These are phyloP conservation scores for Natator depressus DNA, from an alignment of 2,113 vertebrate genomes.

Conservation along the genomic window DNA sequence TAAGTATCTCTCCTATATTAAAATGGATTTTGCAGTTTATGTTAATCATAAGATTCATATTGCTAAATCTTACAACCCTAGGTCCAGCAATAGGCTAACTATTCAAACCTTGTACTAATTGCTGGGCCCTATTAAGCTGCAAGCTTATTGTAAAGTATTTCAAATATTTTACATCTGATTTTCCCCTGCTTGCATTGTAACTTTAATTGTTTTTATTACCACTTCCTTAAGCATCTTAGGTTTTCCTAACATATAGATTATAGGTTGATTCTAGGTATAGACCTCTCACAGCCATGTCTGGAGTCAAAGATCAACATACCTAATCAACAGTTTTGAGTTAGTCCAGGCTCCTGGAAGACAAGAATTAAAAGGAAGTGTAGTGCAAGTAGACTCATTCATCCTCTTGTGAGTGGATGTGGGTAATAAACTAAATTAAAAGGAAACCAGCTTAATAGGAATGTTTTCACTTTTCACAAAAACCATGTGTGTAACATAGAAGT, in stretches of 20 bases:
- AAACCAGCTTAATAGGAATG: background rate
- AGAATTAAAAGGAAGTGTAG: too few species aligned
- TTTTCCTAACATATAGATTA: too few species aligned
- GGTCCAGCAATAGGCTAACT: background rate
- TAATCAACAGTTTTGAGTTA: too few species aligned
- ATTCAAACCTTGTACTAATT: background rate
- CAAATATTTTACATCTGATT: background rate
- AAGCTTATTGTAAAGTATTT: background rate
- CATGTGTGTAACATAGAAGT: background rate
- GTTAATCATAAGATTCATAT: background rate
- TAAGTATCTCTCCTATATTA: slow-evolving; percentile 59
- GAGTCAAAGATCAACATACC: too few species aligned
- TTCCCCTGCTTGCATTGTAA: background rate
- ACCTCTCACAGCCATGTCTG: too few species aligned
- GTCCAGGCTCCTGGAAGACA: too few species aligned
- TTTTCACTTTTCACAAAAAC: background rate
- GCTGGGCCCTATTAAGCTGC: background rate
- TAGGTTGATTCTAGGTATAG: too few species aligned
- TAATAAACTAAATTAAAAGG: background rate
- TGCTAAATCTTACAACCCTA: background rate
- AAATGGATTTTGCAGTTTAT: slow-evolving; percentile 19
- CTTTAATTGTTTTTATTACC: background rate
- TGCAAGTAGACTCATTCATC: too few species aligned
- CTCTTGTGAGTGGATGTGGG: background rate
- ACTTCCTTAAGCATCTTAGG: background rate